Conservation (phyloP, 2,888 invertebrate species). For the Thecophora atra region DNA sequence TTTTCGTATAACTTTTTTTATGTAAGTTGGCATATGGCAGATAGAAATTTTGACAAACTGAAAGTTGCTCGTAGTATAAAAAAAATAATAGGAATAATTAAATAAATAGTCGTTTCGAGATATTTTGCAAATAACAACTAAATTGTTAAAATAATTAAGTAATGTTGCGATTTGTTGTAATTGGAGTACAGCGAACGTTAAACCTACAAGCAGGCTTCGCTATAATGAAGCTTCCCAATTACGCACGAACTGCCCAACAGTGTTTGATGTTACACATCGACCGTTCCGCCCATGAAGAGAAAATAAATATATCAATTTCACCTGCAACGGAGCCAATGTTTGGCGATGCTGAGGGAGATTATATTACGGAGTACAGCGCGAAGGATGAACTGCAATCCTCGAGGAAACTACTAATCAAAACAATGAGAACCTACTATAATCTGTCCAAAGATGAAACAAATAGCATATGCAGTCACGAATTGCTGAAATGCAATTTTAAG, state of each 20-base stretch:
- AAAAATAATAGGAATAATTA: too few species aligned
- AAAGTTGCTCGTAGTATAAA: too few species aligned
- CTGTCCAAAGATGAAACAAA: conserved; percentile 49
- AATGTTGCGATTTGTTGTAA: conserved; percentile 50
- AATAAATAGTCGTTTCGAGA: too few species aligned
- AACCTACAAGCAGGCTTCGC: conserved; percentile 37
- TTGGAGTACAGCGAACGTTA: conserved; percentile 45
- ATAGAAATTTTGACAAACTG: too few species aligned
- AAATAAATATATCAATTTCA: conserved; percentile 17
- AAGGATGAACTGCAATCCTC: conserved; percentile 49
- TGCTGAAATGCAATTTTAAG: conserved; percentile 50
- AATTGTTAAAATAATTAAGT: too few species aligned
- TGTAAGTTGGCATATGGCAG: too few species aligned
- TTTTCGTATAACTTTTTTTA: too few species aligned
- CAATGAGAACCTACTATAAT: conserved; percentile 50
- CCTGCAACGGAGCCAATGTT: background rate
- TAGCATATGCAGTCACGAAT: conserved; percentile 52
- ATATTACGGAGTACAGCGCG: conserved; percentile 52
- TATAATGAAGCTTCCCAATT: background rate
- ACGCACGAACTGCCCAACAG: conserved; percentile 24
- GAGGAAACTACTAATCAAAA: conserved; percentile 43
- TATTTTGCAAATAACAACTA: too few species aligned
- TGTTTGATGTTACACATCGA: conserved; percentile 21
- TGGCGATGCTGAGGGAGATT: conserved; percentile 52
- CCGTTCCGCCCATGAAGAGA: background rate